A percentile compares a stretch with the other conserved stretches of the same genome.
Evolutionary conservation across 2,888 invertebrate species (phyloP).

Genomic region (Eudemis profundana): DNA sequence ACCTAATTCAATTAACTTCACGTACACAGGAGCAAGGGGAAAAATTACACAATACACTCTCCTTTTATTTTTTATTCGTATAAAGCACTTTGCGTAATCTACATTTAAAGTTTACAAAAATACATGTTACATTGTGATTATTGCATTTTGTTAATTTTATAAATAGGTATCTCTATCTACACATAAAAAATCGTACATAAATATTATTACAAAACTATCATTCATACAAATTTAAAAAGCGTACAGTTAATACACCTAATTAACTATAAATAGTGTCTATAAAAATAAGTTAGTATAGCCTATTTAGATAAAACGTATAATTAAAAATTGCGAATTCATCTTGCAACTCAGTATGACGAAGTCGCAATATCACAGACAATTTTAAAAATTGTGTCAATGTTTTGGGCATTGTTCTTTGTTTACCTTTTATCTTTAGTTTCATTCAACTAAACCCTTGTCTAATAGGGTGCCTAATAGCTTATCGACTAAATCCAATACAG

Average conservation of each 20-base stretch:
- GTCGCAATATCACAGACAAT: conserved; percentile 77
- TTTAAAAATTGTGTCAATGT: conserved; percentile 49
- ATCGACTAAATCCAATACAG: background rate
- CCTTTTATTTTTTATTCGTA: conserved; percentile 10
- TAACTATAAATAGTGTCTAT: conserved; percentile 37
- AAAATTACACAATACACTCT: background rate
- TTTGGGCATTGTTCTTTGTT: conserved; percentile 41
- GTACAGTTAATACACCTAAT: conserved; percentile 1
- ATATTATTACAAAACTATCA: conserved; percentile 13
- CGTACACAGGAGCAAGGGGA: background rate
- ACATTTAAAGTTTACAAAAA: conserved; percentile 31
- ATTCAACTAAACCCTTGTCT: conserved; percentile 1
- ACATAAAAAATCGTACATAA: conserved; percentile 18
- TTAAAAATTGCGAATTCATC: conserved; percentile 49
- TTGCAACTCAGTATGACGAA: conserved; percentile 65
- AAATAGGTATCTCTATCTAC: conserved; percentile 16
- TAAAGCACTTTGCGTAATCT: conserved; percentile 27
- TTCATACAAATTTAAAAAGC: conserved; percentile 13
- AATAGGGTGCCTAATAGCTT: background rate
- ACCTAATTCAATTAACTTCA: too few relatives aligned
- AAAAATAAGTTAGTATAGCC: conserved; percentile 60
- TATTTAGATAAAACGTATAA: conserved; percentile 45
- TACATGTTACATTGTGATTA: conserved; percentile 30
- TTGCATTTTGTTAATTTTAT: conserved; percentile 22
- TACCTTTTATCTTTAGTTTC: conserved; percentile 28